Percentiles rank a stretch among this genome's conserved stretches.
These are phyloP conservation scores for Dolichoris vasculosae DNA, from an alignment of 1,140 invertebrate species.

Conservation along the genomic window DNA sequence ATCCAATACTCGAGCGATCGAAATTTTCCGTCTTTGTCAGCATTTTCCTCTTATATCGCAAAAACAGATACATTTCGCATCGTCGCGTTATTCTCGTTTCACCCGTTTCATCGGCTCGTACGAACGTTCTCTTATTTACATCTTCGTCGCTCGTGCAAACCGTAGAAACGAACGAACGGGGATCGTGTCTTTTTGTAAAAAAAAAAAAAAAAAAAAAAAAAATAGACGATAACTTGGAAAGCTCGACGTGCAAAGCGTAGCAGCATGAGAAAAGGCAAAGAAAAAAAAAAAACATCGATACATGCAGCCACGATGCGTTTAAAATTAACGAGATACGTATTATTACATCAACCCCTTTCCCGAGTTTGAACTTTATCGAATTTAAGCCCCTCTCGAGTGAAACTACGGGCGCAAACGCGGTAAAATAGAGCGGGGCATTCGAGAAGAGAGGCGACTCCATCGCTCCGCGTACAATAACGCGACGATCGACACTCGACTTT, in stretches of 20 bases:
- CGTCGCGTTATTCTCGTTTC: background rate
- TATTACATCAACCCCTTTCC: background rate
- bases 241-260: too few species aligned
- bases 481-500: constrained; percentile 53
- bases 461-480: constrained; percentile 46
- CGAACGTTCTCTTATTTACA: too few species aligned
- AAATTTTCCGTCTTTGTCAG: constrained; percentile 22
- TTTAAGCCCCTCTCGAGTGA: background rate
- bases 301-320: too few species aligned
- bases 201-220: too few species aligned
- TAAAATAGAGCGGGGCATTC: background rate
- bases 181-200: too few species aligned
- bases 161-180: too few species aligned
- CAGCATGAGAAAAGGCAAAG: too few species aligned
- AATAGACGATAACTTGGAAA: too few species aligned
- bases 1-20: background rate
- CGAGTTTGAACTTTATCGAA: background rate
- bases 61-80: background rate
- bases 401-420: background rate
- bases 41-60: background rate
- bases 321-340: background rate
- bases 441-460: background rate
- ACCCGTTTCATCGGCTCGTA: background rate
- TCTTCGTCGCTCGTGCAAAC: too few species aligned
- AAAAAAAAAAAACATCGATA: background rate